Percentiles rank a stretch among this genome's conserved stretches.
These are phyloP conservation scores for Apamea sordens DNA, from an alignment of 2,888 invertebrate species.

Conservation along the genomic window DNA sequence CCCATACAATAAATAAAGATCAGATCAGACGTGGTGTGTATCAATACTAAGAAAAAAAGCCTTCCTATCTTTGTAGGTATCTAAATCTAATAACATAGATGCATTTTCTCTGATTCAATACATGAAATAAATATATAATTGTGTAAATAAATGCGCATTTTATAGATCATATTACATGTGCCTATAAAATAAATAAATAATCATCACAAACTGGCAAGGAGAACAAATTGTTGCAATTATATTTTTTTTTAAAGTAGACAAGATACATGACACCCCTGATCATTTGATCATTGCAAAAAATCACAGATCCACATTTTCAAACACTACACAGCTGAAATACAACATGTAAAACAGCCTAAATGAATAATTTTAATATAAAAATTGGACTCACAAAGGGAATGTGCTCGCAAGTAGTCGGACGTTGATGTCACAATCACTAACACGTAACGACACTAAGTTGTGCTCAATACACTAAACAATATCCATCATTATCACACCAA, in stretches of 20 bases:
- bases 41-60: not conserved
- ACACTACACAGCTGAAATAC: slow-evolving; percentile 46
- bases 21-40: slow-evolving; percentile 44
- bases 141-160: slow-evolving; percentile 9
- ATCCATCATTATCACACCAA: slow-evolving; percentile 56
- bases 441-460: slow-evolving; percentile 63
- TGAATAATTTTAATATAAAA: slow-evolving; percentile 36
- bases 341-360: slow-evolving; percentile 42
- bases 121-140: not conserved
- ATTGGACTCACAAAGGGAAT: slow-evolving; percentile 55
- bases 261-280: slow-evolving; percentile 54
- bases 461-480: slow-evolving; percentile 60
- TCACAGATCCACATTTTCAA: slow-evolving; percentile 59
- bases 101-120: not conserved
- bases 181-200: slow-evolving; percentile 9
- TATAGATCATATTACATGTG: not conserved
- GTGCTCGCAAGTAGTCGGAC: slow-evolving; percentile 50
- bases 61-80: not conserved
- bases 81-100: slow-evolving; percentile 3
- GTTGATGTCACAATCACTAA: slow-evolving; percentile 59
- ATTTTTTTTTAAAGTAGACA: not conserved
- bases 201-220: slow-evolving; percentile 41
- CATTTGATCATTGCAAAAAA: slow-evolving; percentile 53
- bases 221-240: not conserved
- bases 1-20: slow-evolving; percentile 47